These are phyloP conservation scores for Pygoscelis antarcticus DNA, from an alignment of 2,113 vertebrate species.

Conservation along the genomic window DNA sequence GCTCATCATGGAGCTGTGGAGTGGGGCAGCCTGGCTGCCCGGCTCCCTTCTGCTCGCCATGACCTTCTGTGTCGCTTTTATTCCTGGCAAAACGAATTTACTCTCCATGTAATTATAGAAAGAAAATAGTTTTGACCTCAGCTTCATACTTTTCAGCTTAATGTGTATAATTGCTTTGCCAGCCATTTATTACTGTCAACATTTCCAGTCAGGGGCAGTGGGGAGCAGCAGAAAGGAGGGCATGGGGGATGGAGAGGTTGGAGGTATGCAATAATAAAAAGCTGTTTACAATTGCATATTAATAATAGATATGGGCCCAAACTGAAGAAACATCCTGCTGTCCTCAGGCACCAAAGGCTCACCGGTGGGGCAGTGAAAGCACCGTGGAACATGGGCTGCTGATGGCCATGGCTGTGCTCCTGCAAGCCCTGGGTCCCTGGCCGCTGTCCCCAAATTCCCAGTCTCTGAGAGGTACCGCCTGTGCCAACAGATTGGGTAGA, in stretches of 20 bases:
- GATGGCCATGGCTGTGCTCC: rapidly evolving
- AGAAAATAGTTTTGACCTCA: slow-evolving; percentile 59
- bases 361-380: rapidly evolving
- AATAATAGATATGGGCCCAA: background rate
- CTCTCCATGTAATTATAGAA: slow-evolving; percentile 46
- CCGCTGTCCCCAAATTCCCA: background rate
- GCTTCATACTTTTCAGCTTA: slow-evolving; percentile 42
- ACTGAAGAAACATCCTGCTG: background rate
- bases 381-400: rapidly evolving
- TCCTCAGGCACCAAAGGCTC: background rate
- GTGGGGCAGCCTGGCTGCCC: background rate
- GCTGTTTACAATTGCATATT: slow-evolving; percentile 5
- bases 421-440: no score
- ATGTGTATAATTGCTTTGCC: slow-evolving; percentile 58
- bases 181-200: slow-evolving; percentile 59
- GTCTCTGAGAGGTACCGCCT: background rate
- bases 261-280: background rate
- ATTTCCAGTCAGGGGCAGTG: background rate
- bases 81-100: slow-evolving; percentile 52
- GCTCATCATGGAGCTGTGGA: background rate
- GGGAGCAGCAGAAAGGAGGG: background rate
- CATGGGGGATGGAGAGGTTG: background rate
- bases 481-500: background rate
- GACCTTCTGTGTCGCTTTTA: background rate
- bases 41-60: background rate